These are phyloP conservation scores for Harpegnathos saltator DNA, from an alignment of 1,140 invertebrate species.

Conservation along the genomic window DNA sequence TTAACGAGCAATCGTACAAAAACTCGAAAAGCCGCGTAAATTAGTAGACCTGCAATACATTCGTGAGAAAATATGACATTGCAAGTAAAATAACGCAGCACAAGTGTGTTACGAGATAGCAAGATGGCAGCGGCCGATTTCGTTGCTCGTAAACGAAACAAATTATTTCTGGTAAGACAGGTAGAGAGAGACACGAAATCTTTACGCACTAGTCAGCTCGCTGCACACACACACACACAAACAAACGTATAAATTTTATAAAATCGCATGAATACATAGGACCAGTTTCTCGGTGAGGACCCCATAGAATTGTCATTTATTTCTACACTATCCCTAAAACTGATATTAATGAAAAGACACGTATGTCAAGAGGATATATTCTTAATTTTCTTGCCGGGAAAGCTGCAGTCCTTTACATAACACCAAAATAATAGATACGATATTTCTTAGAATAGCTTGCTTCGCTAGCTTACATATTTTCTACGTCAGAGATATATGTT, in stretches of 20 bases:
- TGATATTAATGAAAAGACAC: background rate
- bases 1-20: conserved; percentile 17
- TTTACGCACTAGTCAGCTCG: conserved; percentile 78
- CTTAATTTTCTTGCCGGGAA: conserved; percentile 25
- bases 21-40: conserved; percentile 28
- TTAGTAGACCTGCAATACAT: conserved; percentile 44
- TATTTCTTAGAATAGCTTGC: conserved; percentile 30
- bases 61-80: conserved; percentile 47
- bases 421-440: conserved; percentile 13
- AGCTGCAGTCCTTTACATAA: conserved; percentile 14
- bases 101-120: conserved; percentile 82
- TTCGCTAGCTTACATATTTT: conserved; percentile 17
- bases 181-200: conserved; percentile 77
- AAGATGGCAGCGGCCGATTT: conserved; percentile 85
- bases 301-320: background rate
- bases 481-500: conserved; percentile 15
- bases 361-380: background rate
- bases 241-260: background rate
- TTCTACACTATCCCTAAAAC: background rate
- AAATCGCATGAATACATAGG: conserved; percentile 39
- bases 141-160: conserved; percentile 74
- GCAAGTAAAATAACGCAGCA: conserved; percentile 64
- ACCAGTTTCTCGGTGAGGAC: conserved; percentile 28
- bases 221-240: conserved; percentile 73
- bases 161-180: conserved; percentile 77